Evolutionary conservation across 2,888 invertebrate genomes (phyloP).

Genomic region (Euzetes globulus): DNA sequence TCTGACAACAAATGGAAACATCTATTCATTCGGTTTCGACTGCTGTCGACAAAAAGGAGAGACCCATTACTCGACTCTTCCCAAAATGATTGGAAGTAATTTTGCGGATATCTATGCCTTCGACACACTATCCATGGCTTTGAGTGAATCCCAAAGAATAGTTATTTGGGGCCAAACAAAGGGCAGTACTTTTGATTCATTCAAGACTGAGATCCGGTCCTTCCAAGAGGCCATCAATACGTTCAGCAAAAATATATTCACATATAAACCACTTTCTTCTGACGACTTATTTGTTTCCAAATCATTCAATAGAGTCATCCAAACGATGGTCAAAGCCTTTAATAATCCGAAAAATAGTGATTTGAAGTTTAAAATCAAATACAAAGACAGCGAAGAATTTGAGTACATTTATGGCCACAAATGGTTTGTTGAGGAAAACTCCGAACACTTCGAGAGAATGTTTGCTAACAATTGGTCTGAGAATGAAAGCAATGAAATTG

Average conservation of each 20-base stretch:
- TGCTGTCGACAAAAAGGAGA: neutral
- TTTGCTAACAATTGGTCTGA: neutral
- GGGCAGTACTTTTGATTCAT: no score
- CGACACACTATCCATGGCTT: no score
- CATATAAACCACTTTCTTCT: neutral
- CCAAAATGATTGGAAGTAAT: no score
- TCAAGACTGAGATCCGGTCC: no score
- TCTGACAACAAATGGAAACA: neutral
- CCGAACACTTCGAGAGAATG: neutral
- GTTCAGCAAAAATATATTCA: no score
- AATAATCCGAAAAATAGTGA: constrained; percentile 4
- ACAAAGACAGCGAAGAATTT: no score
- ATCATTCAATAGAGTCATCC: neutral
- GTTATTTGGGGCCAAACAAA: no score
- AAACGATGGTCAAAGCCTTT: neutral
- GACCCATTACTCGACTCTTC: no score
- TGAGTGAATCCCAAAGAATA: no score
- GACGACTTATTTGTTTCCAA: neutral
- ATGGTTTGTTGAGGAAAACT: constrained; percentile 8
- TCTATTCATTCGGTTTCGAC: constrained; percentile 16
- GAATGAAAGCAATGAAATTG: neutral
- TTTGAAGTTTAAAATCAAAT: neutral
- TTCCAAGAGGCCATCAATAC: no score
- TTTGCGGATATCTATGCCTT: no score
- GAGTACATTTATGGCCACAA: neutral